Percentiles rank a stretch among this genome's conserved stretches.
Evolutionary conservation across 2,113 vertebrate species (phyloP).

Genomic region (Callipepla californica): DNA sequence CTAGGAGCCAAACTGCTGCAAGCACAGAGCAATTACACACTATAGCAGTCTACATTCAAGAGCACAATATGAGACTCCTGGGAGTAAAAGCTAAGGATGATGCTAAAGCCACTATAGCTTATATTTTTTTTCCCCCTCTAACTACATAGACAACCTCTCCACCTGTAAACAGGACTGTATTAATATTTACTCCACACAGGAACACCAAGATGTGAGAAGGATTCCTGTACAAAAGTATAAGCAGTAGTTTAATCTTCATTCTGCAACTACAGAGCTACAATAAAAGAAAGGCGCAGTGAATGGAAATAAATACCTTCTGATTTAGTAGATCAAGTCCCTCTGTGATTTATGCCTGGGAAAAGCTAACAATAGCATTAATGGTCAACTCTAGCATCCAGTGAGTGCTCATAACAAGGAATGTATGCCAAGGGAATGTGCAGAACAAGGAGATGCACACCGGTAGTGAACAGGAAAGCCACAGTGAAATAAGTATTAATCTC

Average conservation of each 20-base stretch:
- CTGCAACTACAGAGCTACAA: neutral
- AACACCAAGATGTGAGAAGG: neutral
- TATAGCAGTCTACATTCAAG: neutral
- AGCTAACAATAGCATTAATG: neutral
- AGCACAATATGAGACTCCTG: neutral
- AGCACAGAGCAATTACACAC: neutral
- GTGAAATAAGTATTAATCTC: neutral
- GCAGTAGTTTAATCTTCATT: neutral
- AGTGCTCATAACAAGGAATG: neutral
- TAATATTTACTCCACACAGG: conserved; percentile 1
- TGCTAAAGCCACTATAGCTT: neutral
- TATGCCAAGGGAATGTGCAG: neutral
- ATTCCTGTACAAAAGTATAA: conserved; percentile 19
- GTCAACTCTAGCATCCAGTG: neutral
- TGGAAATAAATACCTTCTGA: neutral
- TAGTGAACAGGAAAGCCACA: neutral
- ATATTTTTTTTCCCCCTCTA: neutral
- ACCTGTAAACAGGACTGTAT: neutral
- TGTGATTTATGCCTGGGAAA: neutral
- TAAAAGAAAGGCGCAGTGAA: neutral
- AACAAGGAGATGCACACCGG: neutral
- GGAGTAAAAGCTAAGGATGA: neutral
- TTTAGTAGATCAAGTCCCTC: neutral
- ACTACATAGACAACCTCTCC: neutral
- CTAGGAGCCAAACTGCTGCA: neutral